Base-by-base conservation (phyloP, 2,888 invertebrate genomes). In the Drosophila nr. perissopoda region DNA sequence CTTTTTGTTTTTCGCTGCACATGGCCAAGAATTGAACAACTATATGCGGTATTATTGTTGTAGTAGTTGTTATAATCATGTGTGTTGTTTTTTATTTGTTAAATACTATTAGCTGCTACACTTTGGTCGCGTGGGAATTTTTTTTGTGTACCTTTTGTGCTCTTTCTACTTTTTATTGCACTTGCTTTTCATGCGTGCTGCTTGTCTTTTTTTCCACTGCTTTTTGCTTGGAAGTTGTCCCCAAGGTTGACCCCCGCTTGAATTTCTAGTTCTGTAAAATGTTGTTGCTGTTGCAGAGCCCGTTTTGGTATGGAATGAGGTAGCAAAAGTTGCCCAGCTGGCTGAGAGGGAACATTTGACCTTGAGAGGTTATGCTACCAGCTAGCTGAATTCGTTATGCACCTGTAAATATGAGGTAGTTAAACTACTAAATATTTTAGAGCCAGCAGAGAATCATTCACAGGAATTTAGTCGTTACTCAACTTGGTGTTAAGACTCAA, bases 61-160 rank as follows among this genome's bases (percentile, higher is more conserved):
- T 66, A 27, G 33, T 52, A 16, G 13, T 56, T 64, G 16, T 10
- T 45, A 11, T 13, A 45, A 45, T 25, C 25, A 1, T 25, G 8
- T 25, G 45, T 73, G 21, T 38, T 61, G 54, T 45, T 38, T n/a
- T 33, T 25, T 49, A 34, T 25, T 52, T 60, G 18, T 54, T 42
- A 40, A 38, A 27, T 54, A 25, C 53, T 51, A 76, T 77, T 77
- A 63, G 68, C 68, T 67, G 70, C 68, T 70, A 69, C 76, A 69
- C 76, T 80, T 59, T 62, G 57, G 65, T 54, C 65, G 73, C 81
- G 78, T 81, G 78, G 81, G 78, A 78, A 81, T 40, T 81, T 69
- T 69, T 78, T 71, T 60, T 80, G 7, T 68, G 25, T 51, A 57
- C 29, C 27, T 25, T 51, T 62, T 61, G 45, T 33, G 40, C 76